These are phyloP conservation scores for Pristionchus entomophagus DNA, from an alignment of 2,888 invertebrate species.

Conservation along the genomic window DNA sequence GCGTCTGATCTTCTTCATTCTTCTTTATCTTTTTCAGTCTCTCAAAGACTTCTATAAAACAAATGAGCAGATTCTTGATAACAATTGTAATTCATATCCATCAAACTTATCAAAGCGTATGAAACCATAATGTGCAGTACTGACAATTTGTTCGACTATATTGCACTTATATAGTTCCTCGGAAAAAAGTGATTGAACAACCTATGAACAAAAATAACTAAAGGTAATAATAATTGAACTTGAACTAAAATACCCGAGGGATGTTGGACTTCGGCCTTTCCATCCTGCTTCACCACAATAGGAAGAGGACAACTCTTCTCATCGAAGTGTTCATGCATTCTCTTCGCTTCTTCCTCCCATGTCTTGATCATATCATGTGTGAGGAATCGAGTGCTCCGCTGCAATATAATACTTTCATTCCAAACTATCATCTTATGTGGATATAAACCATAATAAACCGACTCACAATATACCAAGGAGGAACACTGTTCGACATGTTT, in stretches of 20 bases:
- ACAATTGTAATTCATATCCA: too few species aligned
- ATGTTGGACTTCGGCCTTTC: neutral
- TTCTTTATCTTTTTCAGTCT: neutral
- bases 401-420: too few species aligned
- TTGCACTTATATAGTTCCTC: too few species aligned
- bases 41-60: neutral
- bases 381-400: neutral
- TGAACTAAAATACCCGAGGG: neutral
- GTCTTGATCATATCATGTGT: conserved; percentile 5
- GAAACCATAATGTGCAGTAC: too few species aligned
- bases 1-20: neutral
- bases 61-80: neutral
- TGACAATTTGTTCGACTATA: too few species aligned
- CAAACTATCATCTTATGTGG: too few species aligned
- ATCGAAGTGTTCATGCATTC: neutral
- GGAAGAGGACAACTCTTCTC: neutral
- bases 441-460: too few species aligned
- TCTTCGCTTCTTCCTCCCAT: conserved; percentile 32
- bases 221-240: neutral
- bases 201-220: too few species aligned
- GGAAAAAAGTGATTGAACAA: too few species aligned
- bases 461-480: conserved; percentile 40
- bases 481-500: neutral
- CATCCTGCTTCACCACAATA: neutral
- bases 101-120: too few species aligned